A percentile compares a stretch with the other conserved stretches of the same genome.
These are phyloP conservation scores for Phataginus tetradactyla DNA, from an alignment of 2,797 vertebrate species.

Conservation along the genomic window DNA sequence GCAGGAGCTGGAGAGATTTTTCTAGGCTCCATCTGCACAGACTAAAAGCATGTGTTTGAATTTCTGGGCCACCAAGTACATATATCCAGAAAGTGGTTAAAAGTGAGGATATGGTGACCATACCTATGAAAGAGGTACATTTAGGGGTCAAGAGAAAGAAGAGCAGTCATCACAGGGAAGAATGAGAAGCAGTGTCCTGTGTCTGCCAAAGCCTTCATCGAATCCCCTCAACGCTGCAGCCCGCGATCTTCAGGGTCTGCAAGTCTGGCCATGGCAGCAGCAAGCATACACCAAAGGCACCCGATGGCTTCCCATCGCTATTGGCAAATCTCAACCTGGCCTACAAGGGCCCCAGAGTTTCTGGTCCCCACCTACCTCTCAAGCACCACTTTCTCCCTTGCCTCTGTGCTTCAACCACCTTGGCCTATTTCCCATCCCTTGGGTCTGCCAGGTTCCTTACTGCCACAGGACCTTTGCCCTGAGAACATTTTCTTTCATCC, in stretches of 20 bases:
- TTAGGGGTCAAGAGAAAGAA: neutral
- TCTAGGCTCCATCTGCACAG: neutral
- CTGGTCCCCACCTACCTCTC: neutral
- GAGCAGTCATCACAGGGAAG: neutral
- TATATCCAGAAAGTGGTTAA: neutral
- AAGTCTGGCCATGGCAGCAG: accelerated
- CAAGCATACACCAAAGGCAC: neutral
- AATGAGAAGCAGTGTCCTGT: neutral
- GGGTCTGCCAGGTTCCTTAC: neutral
- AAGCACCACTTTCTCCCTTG: neutral
- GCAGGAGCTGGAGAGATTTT: neutral
- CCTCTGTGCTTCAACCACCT: neutral
- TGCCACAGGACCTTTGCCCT: neutral
- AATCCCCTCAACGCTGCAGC: neutral
- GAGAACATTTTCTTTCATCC: neutral
- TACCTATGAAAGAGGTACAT: neutral
- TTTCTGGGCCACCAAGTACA: neutral
- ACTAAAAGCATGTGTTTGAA: neutral
- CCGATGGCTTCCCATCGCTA: neutral
- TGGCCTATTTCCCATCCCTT: neutral
- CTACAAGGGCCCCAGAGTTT: neutral
- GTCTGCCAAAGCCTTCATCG: neutral
- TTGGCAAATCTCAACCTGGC: neutral
- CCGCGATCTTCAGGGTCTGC: neutral
- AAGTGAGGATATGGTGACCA: neutral